phyloP scores from a whole-genome alignment of 2,797 vertebrate species.

The Pangasius djambal region DNA sequence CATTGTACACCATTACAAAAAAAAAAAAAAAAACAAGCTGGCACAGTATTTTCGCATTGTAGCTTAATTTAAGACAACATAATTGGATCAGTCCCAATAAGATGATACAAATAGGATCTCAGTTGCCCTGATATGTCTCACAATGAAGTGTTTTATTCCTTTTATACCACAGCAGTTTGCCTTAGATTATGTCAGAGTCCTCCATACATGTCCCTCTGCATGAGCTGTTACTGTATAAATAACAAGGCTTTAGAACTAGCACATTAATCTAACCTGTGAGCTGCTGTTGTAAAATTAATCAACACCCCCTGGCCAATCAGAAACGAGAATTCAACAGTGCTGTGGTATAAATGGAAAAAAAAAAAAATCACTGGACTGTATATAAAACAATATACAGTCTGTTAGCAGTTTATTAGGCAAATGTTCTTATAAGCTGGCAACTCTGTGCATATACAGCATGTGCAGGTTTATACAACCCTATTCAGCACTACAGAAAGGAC shows the following conservation, averaged over 20 bases:
- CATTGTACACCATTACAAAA: not conserved
- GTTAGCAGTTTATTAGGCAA: not conserved
- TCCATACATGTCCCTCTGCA: not conserved
- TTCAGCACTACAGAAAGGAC: not conserved
- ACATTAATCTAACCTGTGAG: not conserved
- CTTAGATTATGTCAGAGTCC: not conserved
- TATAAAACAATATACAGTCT: not conserved
- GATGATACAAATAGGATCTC: not conserved
- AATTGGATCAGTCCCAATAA: not conserved
- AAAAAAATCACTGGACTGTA: not conserved
- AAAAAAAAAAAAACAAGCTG: not conserved
- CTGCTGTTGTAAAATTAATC: not conserved
- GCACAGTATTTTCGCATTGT: not conserved
- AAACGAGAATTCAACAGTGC: not conserved
- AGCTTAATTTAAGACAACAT: not conserved
- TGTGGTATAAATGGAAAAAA: not conserved
- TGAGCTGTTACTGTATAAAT: not conserved
- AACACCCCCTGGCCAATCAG: not conserved
- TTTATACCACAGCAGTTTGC: constrained; percentile 5
- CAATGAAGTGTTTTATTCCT: not conserved
- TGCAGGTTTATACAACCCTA: not conserved
- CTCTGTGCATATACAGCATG: not conserved
- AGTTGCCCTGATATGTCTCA: not conserved
- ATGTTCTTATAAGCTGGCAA: not conserved
- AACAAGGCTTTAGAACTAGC: no score